Evolutionary conservation across 2,113 vertebrate species (phyloP), one percentile per base, ranked within the genome.

Genomic region (Microtus pennsylvanicus): DNA sequence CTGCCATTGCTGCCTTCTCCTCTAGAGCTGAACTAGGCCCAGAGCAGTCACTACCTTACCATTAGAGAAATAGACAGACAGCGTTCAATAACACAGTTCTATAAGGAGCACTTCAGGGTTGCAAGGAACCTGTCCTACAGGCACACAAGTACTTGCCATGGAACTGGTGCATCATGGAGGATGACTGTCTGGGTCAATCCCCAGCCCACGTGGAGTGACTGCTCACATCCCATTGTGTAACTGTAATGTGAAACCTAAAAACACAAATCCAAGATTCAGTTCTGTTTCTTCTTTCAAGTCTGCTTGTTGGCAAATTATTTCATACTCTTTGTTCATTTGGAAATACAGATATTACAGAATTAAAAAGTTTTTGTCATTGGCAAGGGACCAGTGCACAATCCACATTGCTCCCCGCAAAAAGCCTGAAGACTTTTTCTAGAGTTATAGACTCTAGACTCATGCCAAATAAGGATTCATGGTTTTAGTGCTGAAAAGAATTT

Each of bases 1-100:
- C 97, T 97, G 97, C 28, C 96, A 45, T 85, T 69, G 78, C 91
- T 90, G 82, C 69, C 75, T 90, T 42, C 76, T 87, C 63, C 33
- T 76, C 52, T 33, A 42, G 3, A 0, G 63, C 93, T 88, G 75
- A 69, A 93, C 95, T 95, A 96, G 90, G 61, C 61, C 4, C 0
- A 72, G 30, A 47, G 50, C 61, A 61, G 1, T 14, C 58, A 67
- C 58, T n/a, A 22, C 75, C 22, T 50, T 33, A 35, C 33, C 33
- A 30, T 42, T 17, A 28, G 45, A 69, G 24, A 93, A n/a, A 55
- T 1, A 3, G 1, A 19, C 38, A 77, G 38, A 24, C 3, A 87
- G 28, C 0, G 2, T 35, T 86, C 87, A 77, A 82, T 74, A 77
- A 33, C 72, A 85, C 3, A 47, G 17, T 38, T 81, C 52, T 89